Percentiles rank a stretch among this genome's conserved stretches.
Evolutionary conservation across 2,888 invertebrate genomes (phyloP).

Genomic region (Nycteola revayana): DNA sequence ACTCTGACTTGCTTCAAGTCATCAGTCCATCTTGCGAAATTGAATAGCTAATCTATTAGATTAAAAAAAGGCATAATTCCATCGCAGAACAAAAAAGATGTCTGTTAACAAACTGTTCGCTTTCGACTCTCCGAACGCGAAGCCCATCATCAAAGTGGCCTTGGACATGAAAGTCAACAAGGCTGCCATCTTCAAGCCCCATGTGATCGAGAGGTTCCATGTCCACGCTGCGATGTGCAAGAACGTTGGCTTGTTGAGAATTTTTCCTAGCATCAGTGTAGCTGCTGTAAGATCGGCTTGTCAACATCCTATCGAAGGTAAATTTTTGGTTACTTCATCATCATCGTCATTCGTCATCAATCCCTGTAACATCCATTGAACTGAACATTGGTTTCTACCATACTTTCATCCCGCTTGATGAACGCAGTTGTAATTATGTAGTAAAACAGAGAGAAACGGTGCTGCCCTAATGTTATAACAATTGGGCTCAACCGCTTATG

Average conservation of each 20-base stretch:
- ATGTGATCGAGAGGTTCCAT: slow-evolving; percentile 81
- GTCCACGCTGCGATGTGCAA: slow-evolving; percentile 89
- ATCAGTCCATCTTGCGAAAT: no score
- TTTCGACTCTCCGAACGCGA: slow-evolving; percentile 93
- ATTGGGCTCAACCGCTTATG: no score
- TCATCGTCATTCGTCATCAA: no score
- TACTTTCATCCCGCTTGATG: no score
- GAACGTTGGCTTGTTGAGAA: slow-evolving; percentile 92
- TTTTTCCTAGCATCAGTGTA: slow-evolving; percentile 95
- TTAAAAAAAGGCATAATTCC: no score
- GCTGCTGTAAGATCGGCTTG: slow-evolving; percentile 88
- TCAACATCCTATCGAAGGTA: slow-evolving; percentile 87
- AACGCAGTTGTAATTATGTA: no score
- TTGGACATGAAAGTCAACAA: slow-evolving; percentile 87
- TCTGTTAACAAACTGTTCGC: slow-evolving; percentile 88
- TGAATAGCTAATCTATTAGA: no score
- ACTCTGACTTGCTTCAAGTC: no score
- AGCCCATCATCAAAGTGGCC: slow-evolving; percentile 91
- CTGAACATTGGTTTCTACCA: no score
- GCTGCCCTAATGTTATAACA: no score
- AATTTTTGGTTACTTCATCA: background rate
- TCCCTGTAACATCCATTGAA: no score
- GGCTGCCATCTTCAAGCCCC: slow-evolving; percentile 68
- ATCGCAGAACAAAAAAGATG: slow-evolving; percentile 87
- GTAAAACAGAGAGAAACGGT: no score